phyloP scores from a whole-genome alignment of 2,888 invertebrate species.

The Rhyacophila evoluta region DNA sequence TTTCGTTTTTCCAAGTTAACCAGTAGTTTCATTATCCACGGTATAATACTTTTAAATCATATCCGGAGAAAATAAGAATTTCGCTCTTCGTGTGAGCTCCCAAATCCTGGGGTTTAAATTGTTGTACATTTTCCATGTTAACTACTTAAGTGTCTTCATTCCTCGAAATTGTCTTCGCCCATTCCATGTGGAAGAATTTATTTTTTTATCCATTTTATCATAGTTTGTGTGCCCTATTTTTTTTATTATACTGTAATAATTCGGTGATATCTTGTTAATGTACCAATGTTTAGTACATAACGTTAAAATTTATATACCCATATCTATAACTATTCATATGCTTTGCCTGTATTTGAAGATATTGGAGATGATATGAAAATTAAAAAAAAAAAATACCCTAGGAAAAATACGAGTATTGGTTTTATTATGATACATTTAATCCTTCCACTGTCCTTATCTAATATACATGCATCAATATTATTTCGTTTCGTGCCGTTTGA shows the following conservation, averaged over 20 bases:
- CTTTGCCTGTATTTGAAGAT: conserved; percentile 6
- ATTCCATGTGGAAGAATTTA: conserved; percentile 28
- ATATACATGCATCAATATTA: not conserved
- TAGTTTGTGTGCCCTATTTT: not conserved
- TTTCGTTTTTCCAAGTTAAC: conserved; percentile 16
- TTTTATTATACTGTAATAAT: not conserved
- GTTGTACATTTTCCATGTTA: not conserved
- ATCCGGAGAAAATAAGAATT: not conserved
- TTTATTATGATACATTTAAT: not conserved
- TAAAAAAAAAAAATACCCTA: conserved; percentile 11
- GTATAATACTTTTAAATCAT: conserved; percentile 1
- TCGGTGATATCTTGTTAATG: not conserved
- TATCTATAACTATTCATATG: not conserved
- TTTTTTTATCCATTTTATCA: conserved; percentile 37
- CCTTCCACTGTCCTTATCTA: not conserved
- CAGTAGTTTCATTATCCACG: not conserved
- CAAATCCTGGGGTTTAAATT: conserved; percentile 1
- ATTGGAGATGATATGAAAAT: conserved; percentile 11
- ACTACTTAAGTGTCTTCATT: conserved; percentile 19
- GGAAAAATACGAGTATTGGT: not conserved
- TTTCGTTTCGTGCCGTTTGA: too few relatives aligned
- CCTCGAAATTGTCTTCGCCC: not conserved
- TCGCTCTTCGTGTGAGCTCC: conserved; percentile 5
- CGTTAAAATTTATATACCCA: not conserved
- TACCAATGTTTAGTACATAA: not conserved